A percentile compares a stretch with the other conserved stretches of the same genome.
These are phyloP conservation scores for Chionoecetes opilio DNA, from an alignment of 1,140 invertebrate species.

Conservation along the genomic window DNA sequence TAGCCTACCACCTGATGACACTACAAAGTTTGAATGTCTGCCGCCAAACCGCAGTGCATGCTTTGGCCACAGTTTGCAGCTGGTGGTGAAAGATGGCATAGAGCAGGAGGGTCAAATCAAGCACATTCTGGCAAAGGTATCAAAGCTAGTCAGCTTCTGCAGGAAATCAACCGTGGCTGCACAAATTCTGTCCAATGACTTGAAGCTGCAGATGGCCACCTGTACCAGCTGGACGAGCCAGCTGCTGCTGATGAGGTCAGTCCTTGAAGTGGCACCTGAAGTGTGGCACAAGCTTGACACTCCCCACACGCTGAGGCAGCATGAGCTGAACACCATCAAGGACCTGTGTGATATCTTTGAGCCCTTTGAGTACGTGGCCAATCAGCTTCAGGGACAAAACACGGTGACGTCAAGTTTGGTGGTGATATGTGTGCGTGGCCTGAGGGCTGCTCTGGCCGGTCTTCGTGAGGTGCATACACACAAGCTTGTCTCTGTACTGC, in stretches of 20 bases:
- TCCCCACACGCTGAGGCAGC: constrained; percentile 6
- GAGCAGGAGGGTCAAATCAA: constrained; percentile 31
- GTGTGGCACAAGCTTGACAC: too few relatives aligned
- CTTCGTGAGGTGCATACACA: not conserved
- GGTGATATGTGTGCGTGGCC: constrained; percentile 16
- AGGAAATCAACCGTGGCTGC: too few relatives aligned
- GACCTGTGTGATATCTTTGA: constrained; percentile 1
- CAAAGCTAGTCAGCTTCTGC: not conserved
- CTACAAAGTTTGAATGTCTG: constrained; percentile 11
- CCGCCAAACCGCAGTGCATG: constrained; percentile 27
- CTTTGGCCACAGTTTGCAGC: not conserved
- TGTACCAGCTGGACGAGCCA: too few relatives aligned
- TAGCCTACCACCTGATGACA: not conserved
- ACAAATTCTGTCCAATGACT: not conserved
- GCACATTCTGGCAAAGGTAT: constrained; percentile 34
- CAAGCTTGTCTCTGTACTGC: not conserved
- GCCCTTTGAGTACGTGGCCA: not conserved
- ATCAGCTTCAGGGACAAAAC: constrained; percentile 36
- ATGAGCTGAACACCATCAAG: not conserved
- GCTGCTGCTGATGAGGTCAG: constrained; percentile 21
- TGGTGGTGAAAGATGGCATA: constrained; percentile 39
- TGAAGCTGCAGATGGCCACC: not conserved
- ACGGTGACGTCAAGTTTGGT: constrained; percentile 41
- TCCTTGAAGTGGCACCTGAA: not conserved
- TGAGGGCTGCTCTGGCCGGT: too few relatives aligned